Evolutionary conservation across 2,113 vertebrate species (phyloP), one percentile per base, ranked within the genome.

Genomic region (Tretioscincus oriximinensis): DNA sequence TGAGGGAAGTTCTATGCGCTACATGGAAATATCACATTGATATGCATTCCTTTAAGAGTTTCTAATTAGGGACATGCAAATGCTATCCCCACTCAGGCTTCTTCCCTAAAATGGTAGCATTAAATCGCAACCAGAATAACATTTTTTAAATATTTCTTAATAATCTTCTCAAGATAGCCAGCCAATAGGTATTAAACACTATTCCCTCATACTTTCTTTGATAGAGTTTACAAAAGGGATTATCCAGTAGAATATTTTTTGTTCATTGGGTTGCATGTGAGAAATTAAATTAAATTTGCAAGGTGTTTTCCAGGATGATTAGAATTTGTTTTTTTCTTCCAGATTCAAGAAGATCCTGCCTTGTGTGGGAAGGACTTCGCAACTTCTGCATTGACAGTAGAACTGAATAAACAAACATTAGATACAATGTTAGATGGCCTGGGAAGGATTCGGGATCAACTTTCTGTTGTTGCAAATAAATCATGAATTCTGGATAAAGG

Each of bases 361-460:
- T 90, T 94, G 14, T 91, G 93, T 2, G 90, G 89, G 24, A 88
- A 89, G 10, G 91, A 94, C 65, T 90, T 95, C 35, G 83, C 90
- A 8, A 76, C 94, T 65, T 96, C 96, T 11, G 93, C 95, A 2
- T 87, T 98, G 88, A 98, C 97, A 9, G 84, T 99, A 95, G 98
- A 99, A 88, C 91, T 99, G 85, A 98, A 96, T 88, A 96, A 96
- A 81, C 98, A 98, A 91, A 98, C 97, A 1, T 89, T 99, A 94
- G 97, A 99, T 91, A 99, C 98, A 5, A 98, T 99, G 93, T 85
- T 99, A 78, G 98, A 99, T 9, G 98, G 97, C 21, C 94, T 99
- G 77, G 97, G 97, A 85, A 96, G 97, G 65, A 98, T 98, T 89
- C 92, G 97, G 72, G 97, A 98, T 91, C 98, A 98, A 85, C 95